These are phyloP conservation scores for Drosophila sp. DNA, from an alignment of 1,140 invertebrate species.

Conservation along the genomic window DNA sequence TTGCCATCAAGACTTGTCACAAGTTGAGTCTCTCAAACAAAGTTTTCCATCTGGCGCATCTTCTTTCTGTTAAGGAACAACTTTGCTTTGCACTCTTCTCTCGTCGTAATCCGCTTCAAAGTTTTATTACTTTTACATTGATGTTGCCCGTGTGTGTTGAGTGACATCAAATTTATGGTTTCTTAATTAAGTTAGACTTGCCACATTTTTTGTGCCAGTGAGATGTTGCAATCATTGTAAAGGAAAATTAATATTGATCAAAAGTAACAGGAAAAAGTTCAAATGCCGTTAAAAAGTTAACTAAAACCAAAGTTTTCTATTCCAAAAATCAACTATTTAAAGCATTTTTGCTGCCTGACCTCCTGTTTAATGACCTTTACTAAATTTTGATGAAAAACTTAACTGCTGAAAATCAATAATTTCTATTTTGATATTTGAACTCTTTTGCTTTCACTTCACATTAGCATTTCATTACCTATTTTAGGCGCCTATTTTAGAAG, in stretches of 20 bases:
- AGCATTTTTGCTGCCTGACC: too few species aligned
- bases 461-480: neutral
- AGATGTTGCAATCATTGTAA: neutral
- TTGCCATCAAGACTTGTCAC: slow-evolving; percentile 7
- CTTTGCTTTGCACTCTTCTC: neutral
- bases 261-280: neutral
- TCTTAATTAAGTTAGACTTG: slow-evolving; percentile 8
- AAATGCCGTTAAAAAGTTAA: neutral
- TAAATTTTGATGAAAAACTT: too few species aligned
- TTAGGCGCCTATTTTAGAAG: neutral
- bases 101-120: neutral
- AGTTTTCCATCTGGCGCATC: neutral
- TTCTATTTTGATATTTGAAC: too few species aligned
- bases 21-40: slow-evolving; percentile 3
- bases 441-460: too few species aligned
- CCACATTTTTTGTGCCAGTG: neutral
- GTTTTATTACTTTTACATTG: slow-evolving; percentile 6
- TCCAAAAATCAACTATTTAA: neutral
- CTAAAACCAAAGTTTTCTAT: too few species aligned
- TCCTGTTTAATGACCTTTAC: too few species aligned
- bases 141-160: neutral
- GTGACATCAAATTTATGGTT: slow-evolving; percentile 10
- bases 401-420: too few species aligned
- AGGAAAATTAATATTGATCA: neutral
- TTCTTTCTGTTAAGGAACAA: neutral